Evolutionary conservation across 1,140 invertebrate genomes (phyloP).

Genomic region (Nymphalis io): DNA sequence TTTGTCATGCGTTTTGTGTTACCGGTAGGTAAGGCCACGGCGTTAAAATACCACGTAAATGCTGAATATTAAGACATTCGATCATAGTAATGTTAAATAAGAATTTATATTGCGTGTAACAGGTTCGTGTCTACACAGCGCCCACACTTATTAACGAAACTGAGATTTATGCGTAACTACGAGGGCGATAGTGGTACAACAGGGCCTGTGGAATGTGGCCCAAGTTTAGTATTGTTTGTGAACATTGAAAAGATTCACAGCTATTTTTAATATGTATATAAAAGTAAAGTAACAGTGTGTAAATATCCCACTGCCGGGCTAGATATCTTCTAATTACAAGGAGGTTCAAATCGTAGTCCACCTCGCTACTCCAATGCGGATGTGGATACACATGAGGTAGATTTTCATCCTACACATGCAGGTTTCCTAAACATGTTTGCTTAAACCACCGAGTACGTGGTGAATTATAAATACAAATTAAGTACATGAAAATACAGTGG

Average conservation of each 20-base stretch:
- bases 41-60: conserved; percentile 1
- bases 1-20: conserved; percentile 3
- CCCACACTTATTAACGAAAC: conserved; percentile 76
- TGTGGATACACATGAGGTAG: too few species aligned
- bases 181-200: conserved; percentile 68
- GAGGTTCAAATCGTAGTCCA: too few species aligned
- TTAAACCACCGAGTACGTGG: too few species aligned
- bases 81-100: conserved; percentile 26
- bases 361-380: too few species aligned
- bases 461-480: too few species aligned
- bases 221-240: conserved; percentile 48
- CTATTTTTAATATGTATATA: background rate
- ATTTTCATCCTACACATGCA: too few species aligned
- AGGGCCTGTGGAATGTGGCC: conserved; percentile 71
- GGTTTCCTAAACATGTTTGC: too few species aligned
- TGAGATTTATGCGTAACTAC: conserved; percentile 71
- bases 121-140: conserved; percentile 60
- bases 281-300: background rate
- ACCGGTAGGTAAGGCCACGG: background rate
- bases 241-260: conserved; percentile 12
- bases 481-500: too few species aligned
- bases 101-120: conserved; percentile 57
- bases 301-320: background rate
- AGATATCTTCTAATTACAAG: too few species aligned
- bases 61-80: conserved; percentile 7